These are phyloP conservation scores for Dyspetes luteomarginatus DNA, from an alignment of 2,888 invertebrate species.

Conservation along the genomic window DNA sequence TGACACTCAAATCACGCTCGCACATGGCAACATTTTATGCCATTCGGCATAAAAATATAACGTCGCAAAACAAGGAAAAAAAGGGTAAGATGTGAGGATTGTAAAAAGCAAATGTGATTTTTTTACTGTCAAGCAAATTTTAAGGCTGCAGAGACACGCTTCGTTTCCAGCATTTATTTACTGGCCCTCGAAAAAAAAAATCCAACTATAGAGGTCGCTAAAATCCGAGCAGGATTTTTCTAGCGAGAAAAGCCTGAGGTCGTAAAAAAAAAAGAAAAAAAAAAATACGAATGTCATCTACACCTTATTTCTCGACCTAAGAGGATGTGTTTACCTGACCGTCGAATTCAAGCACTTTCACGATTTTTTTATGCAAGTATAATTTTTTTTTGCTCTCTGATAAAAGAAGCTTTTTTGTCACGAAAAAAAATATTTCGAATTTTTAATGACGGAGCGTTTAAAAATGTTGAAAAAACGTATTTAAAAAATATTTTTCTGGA, in stretches of 20 bases:
- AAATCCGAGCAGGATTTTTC: not conserved
- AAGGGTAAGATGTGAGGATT: slow-evolving; percentile 18
- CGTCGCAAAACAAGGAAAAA: slow-evolving; percentile 22
- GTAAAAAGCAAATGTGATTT: slow-evolving; percentile 55
- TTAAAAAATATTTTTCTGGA: too few relatives aligned
- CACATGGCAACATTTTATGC: slow-evolving; percentile 53
- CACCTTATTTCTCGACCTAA: too few relatives aligned
- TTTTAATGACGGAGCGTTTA: too few relatives aligned
- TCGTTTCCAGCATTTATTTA: slow-evolving; percentile 52
- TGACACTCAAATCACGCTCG: slow-evolving; percentile 20
- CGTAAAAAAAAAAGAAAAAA: not conserved
- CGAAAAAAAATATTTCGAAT: slow-evolving; percentile 9
- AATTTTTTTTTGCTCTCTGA: not conserved
- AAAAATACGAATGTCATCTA: too few relatives aligned
- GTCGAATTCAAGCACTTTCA: not conserved
- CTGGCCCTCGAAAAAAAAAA: not conserved
- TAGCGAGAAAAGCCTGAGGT: not conserved
- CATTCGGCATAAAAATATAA: slow-evolving; percentile 47
- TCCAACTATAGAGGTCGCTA: not conserved
- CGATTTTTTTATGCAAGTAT: not conserved
- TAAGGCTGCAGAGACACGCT: slow-evolving; percentile 32
- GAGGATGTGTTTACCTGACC: not conserved
- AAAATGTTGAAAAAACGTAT: too few relatives aligned
- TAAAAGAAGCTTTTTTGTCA: too few relatives aligned
- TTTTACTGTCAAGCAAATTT: slow-evolving; percentile 19